Evolutionary conservation across 2,888 invertebrate species (phyloP), one percentile per base, ranked within the genome.

Genomic region (Tetragonisca angustula): DNA sequence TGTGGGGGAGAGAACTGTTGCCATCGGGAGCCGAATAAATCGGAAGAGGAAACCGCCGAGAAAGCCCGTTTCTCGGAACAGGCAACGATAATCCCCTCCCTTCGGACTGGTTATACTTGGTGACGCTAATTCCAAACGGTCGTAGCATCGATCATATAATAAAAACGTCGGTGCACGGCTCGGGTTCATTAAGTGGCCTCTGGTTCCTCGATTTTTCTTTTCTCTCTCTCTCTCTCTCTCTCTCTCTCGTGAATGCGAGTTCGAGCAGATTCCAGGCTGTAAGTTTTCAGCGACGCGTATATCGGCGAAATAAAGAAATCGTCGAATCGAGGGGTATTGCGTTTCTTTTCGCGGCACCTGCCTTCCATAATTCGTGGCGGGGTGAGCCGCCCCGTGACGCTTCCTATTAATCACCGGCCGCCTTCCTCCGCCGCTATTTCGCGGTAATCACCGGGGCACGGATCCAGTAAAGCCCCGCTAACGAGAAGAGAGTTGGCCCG

Each of bases 231-330:
- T 27, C 27, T 27, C 2, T 27, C 27, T 27, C 27, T 27, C 27
- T 52, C 65, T 36, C 68, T 50, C 24, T 21, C 19, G 21, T 0
- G 17, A 52, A 21, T 49, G 49, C 75, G 24, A 56, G n/a, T n/a
- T 24, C 32, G 62, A 21, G 43, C n/a, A 27, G 54, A 65, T 61
- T 71, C 59, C 24, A 2, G 15, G 56, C 43, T 56, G 71, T 59
- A 65, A 76, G 50, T 70, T 70, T 24, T 61, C 69, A 52, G 61
- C 59, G 73, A 52, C 69, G 76, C 76, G 74, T 76, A 59, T 76
- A 88, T 88, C 86, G 82, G 79, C 73, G 89, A 89, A 43, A 88
- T 88, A 88, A 88, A 88, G 88, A 86, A 88, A 89, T 88, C 89
- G 87, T 89, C 89, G 89, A 83, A 88, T 64, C 79, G 74, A 9